Conservation (phyloP, 2,888 invertebrate species). For the Helicoverpa assulta region DNA sequence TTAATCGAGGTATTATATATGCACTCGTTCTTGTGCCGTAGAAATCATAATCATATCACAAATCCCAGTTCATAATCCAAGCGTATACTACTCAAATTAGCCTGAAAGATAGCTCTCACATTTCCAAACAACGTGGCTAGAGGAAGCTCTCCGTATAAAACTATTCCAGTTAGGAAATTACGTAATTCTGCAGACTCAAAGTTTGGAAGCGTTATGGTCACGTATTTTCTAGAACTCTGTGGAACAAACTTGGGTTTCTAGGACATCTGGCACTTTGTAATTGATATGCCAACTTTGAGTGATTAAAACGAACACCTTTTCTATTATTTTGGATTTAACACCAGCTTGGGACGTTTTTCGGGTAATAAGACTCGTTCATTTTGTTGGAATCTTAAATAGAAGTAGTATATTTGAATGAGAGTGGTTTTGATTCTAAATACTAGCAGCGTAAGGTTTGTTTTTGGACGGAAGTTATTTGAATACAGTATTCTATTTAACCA, state of each 20-base stretch:
- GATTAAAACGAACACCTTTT: slow-evolving; percentile 51
- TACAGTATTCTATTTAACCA: too few species aligned
- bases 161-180: slow-evolving; percentile 57
- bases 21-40: too few species aligned
- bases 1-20: too few species aligned
- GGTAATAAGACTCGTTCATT: neutral
- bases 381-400: neutral
- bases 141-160: slow-evolving; percentile 46
- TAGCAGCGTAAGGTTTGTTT: too few species aligned
- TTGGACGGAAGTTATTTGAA: too few species aligned
- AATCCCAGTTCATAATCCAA: neutral
- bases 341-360: neutral
- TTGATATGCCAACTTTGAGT: slow-evolving; percentile 59
- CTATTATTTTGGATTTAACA: slow-evolving; percentile 27
- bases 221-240: slow-evolving; percentile 53
- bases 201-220: slow-evolving; percentile 62
- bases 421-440: neutral
- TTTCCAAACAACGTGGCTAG: slow-evolving; percentile 36
- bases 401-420: neutral
- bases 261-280: slow-evolving; percentile 60
- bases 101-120: slow-evolving; percentile 22
- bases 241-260: slow-evolving; percentile 48
- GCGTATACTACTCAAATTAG: slow-evolving; percentile 5
- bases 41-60: too few species aligned
- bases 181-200: slow-evolving; percentile 60